Percentiles rank a stretch among this genome's conserved stretches.
Conservation (phyloP, 2,888 invertebrate species). For the Lymantria dispar region DNA sequence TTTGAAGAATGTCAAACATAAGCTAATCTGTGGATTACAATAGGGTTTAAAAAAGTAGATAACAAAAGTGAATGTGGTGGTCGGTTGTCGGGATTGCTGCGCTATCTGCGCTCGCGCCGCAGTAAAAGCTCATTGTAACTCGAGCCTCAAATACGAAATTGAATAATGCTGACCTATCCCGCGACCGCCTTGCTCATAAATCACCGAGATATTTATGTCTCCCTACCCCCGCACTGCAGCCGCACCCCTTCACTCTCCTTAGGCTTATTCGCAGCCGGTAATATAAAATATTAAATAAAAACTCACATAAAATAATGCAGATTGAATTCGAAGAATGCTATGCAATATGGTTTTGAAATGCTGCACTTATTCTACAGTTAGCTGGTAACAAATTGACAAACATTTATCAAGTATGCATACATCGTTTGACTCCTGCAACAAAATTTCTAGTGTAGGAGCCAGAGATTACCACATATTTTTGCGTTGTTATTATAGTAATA, state of each 20-base stretch:
- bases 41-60: slow-evolving; percentile 56
- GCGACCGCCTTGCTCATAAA: slow-evolving; percentile 80
- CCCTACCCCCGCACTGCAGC: slow-evolving; percentile 57
- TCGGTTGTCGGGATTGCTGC: slow-evolving; percentile 45
- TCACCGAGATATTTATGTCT: slow-evolving; percentile 82
- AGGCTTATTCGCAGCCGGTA: slow-evolving; percentile 68
- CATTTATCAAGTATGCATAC: too few species aligned
- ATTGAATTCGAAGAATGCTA: slow-evolving; percentile 65
- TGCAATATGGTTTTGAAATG: slow-evolving; percentile 56
- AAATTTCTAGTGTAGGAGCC: too few species aligned
- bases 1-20: slow-evolving; percentile 42
- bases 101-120: slow-evolving; percentile 71
- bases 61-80: slow-evolving; percentile 57
- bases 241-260: slow-evolving; percentile 50
- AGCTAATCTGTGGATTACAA: slow-evolving; percentile 57
- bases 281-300: slow-evolving; percentile 81
- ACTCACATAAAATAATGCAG: slow-evolving; percentile 78
- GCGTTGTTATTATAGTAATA: too few species aligned
- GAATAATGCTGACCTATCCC: slow-evolving; percentile 83
- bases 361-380: slow-evolving; percentile 65
- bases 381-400: slow-evolving; percentile 4
- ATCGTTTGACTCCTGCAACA: too few species aligned
- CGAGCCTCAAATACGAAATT: slow-evolving; percentile 82
- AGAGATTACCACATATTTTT: too few species aligned
- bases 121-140: slow-evolving; percentile 81